Percentiles rank a stretch among this genome's conserved stretches.
phyloP scores from a whole-genome alignment of 1,140 invertebrate genomes.

The Phenacoccus solenopsis region DNA sequence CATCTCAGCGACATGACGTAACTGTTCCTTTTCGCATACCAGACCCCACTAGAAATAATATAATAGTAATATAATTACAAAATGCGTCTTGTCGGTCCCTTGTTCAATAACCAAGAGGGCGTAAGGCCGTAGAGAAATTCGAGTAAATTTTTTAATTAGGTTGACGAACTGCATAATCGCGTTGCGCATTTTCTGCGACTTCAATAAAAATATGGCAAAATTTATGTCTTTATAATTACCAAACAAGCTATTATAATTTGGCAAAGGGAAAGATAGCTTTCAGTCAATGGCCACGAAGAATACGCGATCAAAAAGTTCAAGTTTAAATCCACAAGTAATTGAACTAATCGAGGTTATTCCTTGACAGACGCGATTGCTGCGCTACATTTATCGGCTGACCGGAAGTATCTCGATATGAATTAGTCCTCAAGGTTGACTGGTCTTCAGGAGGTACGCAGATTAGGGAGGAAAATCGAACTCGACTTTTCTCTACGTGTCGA shows the following conservation, averaged over 20 bases:
- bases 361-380: neutral
- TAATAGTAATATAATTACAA: too few species aligned
- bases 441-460: neutral
- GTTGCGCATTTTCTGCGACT: too few species aligned
- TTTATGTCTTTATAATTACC: neutral
- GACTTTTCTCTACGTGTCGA: neutral
- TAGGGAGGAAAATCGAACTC: neutral
- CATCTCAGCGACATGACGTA: conserved; percentile 52
- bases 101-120: too few species aligned
- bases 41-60: conserved; percentile 42
- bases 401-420: neutral
- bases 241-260: too few species aligned
- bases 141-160: neutral
- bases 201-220: neutral
- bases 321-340: neutral
- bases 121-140: too few species aligned
- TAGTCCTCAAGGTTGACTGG: neutral
- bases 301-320: neutral
- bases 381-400: neutral
- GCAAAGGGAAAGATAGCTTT: too few species aligned
- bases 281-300: too few species aligned
- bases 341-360: neutral
- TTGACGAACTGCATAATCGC: neutral
- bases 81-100: too few species aligned
- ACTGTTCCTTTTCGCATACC: conserved; percentile 46